Evolutionary conservation across 1,140 invertebrate species (phyloP), one percentile per base, ranked within the genome.

Genomic region (Trichomalopsis sarcophagae): DNA sequence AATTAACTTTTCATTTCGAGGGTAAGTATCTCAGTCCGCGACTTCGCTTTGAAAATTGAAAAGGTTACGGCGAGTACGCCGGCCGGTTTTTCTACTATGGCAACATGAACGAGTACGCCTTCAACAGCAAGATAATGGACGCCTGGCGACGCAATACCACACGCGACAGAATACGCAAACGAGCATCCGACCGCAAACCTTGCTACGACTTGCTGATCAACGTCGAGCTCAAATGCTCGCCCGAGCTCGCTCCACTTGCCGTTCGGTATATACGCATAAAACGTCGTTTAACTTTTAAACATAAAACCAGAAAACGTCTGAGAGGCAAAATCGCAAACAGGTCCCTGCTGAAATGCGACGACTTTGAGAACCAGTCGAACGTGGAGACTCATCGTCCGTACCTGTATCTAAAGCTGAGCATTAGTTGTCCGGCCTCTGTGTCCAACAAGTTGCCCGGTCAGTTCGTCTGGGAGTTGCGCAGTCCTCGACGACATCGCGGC

Each of bases 81-180:
- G 92, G 91, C 1, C 87, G 87, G 23, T 92, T 92, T 76, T 93
- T 90, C 74, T 93, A 91, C 47, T 93, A 93, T 44, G 93, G 93
- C 11, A 91, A 91, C 40, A 93, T 93, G 92, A 93, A 92, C 84
- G 90, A 90, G 66, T 89, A 87, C 62, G 92, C 92, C 2, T 92
- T 90, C 36, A 89, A 91, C 1, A 50, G 55, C 44, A 85, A 85
- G 30, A 47, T 85, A 2, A 40, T 82, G 6, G 84, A 85, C 27
- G 23, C 27, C 0, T 85, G 84, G 74, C 50, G 85, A 21, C 76
- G 78, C 1, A 50, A 44, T 62, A 55, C 55, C 30, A 27, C 13
- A 3, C 44, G 78, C 4, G 84, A 76, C 33, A 21, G n/a, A n/a
- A 86, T 14, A 62, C 76, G n/a, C 4, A 81, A 21, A 79, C 86